These are phyloP conservation scores for Helostoma temminkii DNA, from an alignment of 2,797 vertebrate species.

Conservation along the genomic window DNA sequence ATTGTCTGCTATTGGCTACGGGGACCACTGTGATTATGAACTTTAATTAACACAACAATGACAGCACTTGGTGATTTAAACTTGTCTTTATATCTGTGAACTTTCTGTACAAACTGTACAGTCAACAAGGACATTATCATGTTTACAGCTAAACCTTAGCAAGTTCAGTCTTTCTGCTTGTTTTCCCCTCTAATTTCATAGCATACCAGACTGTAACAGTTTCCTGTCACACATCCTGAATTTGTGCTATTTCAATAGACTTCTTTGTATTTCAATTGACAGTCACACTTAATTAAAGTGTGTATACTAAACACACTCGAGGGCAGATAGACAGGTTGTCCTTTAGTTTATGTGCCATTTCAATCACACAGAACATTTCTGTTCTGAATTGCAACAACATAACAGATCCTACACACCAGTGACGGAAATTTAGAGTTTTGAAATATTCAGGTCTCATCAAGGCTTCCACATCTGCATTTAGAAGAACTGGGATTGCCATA, in stretches of 20 bases:
- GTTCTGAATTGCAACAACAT: too few species aligned
- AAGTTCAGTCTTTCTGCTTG: neutral
- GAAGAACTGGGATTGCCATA: neutral
- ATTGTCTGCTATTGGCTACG: neutral
- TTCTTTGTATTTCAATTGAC: neutral
- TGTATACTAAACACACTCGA: too few species aligned
- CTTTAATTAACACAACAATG: conserved; percentile 22
- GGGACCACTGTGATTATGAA: conserved; percentile 1
- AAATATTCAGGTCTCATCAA: conserved; percentile 9
- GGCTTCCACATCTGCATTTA: conserved; percentile 39
- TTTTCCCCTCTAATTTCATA: neutral
- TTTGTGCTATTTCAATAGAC: neutral
- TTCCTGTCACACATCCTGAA: neutral
- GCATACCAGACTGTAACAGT: neutral
- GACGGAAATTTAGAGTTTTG: neutral
- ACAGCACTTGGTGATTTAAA: too few species aligned
- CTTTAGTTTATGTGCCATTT: too few species aligned
- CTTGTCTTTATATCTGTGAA: neutral
- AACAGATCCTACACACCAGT: neutral
- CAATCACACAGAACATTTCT: too few species aligned
- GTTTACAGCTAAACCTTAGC: neutral
- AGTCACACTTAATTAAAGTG: neutral
- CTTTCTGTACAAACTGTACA: neutral
- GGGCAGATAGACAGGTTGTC: too few species aligned
- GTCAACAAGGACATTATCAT: neutral